These are phyloP conservation scores for Hippocampus abdominalis DNA, from an alignment of 2,113 vertebrate species.

Conservation along the genomic window DNA sequence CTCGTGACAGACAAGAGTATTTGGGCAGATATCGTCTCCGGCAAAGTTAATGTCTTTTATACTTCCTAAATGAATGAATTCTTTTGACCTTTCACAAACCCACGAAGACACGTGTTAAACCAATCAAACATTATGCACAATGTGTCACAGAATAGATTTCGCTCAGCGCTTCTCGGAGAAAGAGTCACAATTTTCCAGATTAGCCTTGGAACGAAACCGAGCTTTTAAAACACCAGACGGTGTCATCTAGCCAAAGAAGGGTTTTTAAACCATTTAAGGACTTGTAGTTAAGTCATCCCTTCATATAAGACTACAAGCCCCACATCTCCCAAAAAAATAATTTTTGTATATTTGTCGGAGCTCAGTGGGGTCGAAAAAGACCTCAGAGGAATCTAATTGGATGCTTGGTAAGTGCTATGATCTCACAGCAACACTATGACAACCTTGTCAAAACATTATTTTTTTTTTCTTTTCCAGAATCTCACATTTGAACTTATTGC, in stretches of 20 bases:
- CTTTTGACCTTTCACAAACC: constrained; percentile 37
- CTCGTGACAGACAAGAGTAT: constrained; percentile 58
- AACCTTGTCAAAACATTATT: too few species aligned
- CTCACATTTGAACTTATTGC: too few species aligned
- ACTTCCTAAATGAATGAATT: constrained; percentile 36
- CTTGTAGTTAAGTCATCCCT: background rate
- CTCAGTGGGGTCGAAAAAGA: background rate
- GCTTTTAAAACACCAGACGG: background rate
- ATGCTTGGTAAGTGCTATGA: too few species aligned
- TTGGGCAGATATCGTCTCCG: constrained; percentile 44
- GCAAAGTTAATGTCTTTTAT: constrained; percentile 28
- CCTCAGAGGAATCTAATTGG: background rate
- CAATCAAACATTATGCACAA: constrained; percentile 48
- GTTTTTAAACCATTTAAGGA: background rate
- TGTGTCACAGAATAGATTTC: constrained; percentile 41
- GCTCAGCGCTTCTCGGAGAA: constrained; percentile 24
- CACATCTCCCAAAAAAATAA: too few species aligned
- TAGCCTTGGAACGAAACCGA: constrained; percentile 12
- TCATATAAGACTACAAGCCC: too few species aligned
- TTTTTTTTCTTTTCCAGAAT: too few species aligned
- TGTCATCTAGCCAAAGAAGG: background rate
- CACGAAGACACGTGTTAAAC: constrained; percentile 47
- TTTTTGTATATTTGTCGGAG: too few species aligned
- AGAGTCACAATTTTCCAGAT: constrained; percentile 49
- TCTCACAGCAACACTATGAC: too few species aligned